phyloP scores from a whole-genome alignment of 2,888 invertebrate genomes.

The Agelastica alni region DNA sequence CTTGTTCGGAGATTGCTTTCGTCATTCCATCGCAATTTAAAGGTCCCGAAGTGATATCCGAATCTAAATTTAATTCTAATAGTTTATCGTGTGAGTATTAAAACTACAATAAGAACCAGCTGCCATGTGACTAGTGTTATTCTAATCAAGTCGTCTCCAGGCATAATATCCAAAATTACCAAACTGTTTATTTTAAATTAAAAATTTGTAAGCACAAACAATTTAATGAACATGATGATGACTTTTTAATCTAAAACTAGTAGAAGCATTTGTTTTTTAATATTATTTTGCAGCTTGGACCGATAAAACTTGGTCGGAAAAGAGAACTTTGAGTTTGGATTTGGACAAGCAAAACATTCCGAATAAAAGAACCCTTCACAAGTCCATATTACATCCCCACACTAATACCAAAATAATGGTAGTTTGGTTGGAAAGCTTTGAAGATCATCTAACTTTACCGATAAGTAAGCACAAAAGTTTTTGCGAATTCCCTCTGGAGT shows the following conservation, averaged over 20 bases:
- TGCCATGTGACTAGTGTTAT: no score
- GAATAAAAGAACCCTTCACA: slow-evolving; percentile 60
- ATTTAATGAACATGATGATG: no score
- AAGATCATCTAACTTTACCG: slow-evolving; percentile 89
- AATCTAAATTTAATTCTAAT: slow-evolving; percentile 44
- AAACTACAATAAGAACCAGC: no score
- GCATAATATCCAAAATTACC: no score
- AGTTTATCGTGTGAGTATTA: slow-evolving; percentile 50
- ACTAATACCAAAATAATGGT: slow-evolving; percentile 81
- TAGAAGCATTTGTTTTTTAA: no score
- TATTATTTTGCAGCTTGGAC: slow-evolving; percentile 56
- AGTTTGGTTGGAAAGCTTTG: slow-evolving; percentile 95
- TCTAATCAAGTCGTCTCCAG: no score
- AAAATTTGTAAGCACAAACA: no score
- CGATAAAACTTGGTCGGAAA: slow-evolving; percentile 61
- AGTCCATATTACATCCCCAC: slow-evolving; percentile 62
- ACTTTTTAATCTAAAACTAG: no score
- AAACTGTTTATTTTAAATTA: no score
- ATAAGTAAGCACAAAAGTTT: slow-evolving; percentile 63
- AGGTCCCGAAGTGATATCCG: slow-evolving; percentile 37
- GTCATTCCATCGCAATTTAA: slow-evolving; percentile 74
- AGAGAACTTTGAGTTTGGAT: slow-evolving; percentile 73
- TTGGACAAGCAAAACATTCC: slow-evolving; percentile 69
- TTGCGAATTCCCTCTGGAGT: no score
- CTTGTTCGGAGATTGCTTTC: slow-evolving; percentile 92